Percentiles rank a stretch among this genome's conserved stretches.
These are phyloP conservation scores for Sitta carolinensis DNA, from an alignment of 2,797 vertebrate genomes.

Conservation along the genomic window DNA sequence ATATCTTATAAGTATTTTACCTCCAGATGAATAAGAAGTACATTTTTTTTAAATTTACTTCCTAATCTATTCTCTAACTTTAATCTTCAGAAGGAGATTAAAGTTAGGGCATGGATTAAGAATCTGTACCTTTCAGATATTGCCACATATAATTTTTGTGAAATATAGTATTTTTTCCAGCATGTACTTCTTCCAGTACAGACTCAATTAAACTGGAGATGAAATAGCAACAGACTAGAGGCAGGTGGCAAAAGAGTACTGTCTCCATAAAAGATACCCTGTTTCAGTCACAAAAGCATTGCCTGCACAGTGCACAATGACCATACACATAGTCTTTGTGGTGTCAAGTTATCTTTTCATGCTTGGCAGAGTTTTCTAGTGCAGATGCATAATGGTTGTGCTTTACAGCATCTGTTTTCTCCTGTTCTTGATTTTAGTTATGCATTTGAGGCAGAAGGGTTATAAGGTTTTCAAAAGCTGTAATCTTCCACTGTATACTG, in stretches of 20 bases:
- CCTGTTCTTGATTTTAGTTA: not conserved
- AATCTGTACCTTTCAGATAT: not conserved
- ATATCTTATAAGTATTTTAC: not conserved
- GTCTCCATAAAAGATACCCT: not conserved
- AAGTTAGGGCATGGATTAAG: too few species aligned
- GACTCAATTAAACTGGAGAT: not conserved
- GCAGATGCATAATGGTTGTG: not conserved
- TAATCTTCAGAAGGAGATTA: not conserved
- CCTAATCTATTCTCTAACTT: not conserved
- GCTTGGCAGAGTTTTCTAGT: not conserved
- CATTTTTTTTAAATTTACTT: not conserved
- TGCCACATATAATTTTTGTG: not conserved
- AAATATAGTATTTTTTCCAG: not conserved
- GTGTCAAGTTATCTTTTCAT: not conserved
- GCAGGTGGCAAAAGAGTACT: not conserved
- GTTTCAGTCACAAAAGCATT: not conserved
- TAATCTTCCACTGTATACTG: conserved; percentile 14
- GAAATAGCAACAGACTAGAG: not conserved
- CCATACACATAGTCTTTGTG: not conserved
- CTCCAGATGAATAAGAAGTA: not conserved
- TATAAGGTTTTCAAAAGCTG: conserved; percentile 4
- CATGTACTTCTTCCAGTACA: not conserved
- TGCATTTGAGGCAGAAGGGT: not conserved
- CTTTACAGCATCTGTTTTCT: not conserved
- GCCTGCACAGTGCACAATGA: not conserved